phyloP scores from a whole-genome alignment of 2,888 invertebrate species.

The Drosophila nigricruria region DNA sequence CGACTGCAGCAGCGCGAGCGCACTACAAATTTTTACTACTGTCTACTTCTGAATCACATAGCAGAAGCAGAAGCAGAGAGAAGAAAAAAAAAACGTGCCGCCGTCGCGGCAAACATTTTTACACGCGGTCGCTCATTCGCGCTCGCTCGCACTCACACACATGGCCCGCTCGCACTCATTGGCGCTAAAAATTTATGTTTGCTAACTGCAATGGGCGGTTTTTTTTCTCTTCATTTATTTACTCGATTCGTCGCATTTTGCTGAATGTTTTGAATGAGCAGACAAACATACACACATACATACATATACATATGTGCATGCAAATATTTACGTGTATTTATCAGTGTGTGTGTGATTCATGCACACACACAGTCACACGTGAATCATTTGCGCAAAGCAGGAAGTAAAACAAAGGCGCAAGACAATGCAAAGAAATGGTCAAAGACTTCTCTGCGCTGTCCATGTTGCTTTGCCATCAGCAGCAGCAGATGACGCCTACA shows the following conservation, averaged over 20 bases:
- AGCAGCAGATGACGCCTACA: conserved; percentile 31
- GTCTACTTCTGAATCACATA: conserved; percentile 62
- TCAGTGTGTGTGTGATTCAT: conserved; percentile 33
- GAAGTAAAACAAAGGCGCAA: conserved; percentile 51
- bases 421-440: conserved; percentile 34
- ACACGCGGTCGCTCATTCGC: conserved; percentile 49
- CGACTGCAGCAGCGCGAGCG: conserved; percentile 11
- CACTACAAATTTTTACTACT: conserved; percentile 55
- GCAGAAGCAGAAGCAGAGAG: conserved; percentile 49
- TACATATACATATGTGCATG: neutral
- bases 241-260: conserved; percentile 44
- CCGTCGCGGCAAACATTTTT: conserved; percentile 56
- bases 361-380: conserved; percentile 10
- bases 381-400: conserved; percentile 35
- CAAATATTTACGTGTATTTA: neutral
- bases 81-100: conserved; percentile 72
- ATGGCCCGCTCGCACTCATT: conserved; percentile 18
- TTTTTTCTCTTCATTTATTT: conserved; percentile 34
- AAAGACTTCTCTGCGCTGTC: conserved; percentile 42
- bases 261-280: conserved; percentile 52
- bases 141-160: neutral
- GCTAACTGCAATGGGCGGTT: conserved; percentile 23
- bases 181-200: conserved; percentile 31
- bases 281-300: neutral
- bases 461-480: conserved; percentile 43